Evolutionary conservation across 2,888 invertebrate genomes (phyloP), one percentile per base, ranked within the genome.

Genomic region (Drosophila borborema): DNA sequence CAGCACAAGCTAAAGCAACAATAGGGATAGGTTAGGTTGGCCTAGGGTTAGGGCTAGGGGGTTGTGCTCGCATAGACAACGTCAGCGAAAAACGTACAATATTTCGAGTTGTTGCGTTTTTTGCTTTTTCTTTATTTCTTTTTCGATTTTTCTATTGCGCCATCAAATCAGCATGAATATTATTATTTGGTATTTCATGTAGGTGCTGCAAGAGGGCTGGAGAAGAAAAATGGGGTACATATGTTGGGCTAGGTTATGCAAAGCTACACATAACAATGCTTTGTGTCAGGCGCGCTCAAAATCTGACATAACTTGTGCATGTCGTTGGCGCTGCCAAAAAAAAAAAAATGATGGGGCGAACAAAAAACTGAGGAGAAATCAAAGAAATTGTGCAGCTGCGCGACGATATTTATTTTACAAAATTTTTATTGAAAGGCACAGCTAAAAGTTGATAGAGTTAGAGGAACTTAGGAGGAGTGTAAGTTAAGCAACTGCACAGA

Each of bases 101-200:
- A 74, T 72, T 80, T 69, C 66, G 66, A 73, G 64, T 72, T 76
- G 61, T 72, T 80, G 68, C 61, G 61, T 60, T 73, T 70, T 68
- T 58, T 49, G 28, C 28, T 5, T 28, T 28, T 28, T 28, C 28
- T 28, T 23, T 23, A 3, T 34, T 55, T 41, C 62, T 46, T 51
- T 38, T 55, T 58, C 10, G 36, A 20, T 31, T 41, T 76, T 67
- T 58, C 74, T 75, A 72, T 74, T 83, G 71, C 82, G 77, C 82
- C 82, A 86, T 86, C 74, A 86, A 84, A 86, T 84, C 87, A 86
- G 75, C 84, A 86, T 84, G 84, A 81, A 86, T 86, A 84, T 86
- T 84, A 86, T 84, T 86, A 86, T 84, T 84, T 72, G 75, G 60
- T 75, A 86, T 77, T 81, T 80, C 84, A 77, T 84, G 77, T 82